These are phyloP conservation scores for Lynx canadensis DNA, from an alignment of 2,113 vertebrate species.

Conservation along the genomic window DNA sequence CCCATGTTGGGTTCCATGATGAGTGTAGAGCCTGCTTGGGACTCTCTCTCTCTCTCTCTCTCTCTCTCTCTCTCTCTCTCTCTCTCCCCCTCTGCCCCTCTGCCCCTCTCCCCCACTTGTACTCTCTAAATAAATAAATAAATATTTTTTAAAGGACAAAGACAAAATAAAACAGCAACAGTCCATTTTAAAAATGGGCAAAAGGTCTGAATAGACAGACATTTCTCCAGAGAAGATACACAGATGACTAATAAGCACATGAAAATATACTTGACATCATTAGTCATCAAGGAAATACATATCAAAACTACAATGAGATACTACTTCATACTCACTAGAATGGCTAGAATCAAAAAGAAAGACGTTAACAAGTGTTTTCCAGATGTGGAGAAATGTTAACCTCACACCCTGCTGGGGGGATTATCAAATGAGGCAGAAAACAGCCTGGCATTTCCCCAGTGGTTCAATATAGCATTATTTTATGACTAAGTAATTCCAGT, in stretches of 20 bases:
- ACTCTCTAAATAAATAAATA: too few species aligned
- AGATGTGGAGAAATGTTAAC: not conserved
- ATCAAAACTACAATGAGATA: not conserved
- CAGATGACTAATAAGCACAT: not conserved
- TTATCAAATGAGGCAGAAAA: not conserved
- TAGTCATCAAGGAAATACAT: not conserved
- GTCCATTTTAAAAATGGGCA: not conserved
- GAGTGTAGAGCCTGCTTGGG: too few species aligned
- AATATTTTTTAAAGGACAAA: not conserved
- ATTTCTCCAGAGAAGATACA: not conserved
- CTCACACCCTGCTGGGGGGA: not conserved
- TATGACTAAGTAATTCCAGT: not conserved
- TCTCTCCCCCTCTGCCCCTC: fast-evolving
- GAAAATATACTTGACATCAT: not conserved
- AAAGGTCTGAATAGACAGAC: not conserved
- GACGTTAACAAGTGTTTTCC: not conserved
- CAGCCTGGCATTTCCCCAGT: not conserved
- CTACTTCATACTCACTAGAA: not conserved
- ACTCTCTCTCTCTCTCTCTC: too few species aligned
- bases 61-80: too few species aligned
- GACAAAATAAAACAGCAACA: not conserved
- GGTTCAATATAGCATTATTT: not conserved
- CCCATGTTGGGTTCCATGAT: too few species aligned
- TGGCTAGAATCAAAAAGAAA: not conserved
- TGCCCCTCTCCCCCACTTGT: too few species aligned